Evolutionary conservation across 2,888 invertebrate genomes (phyloP), one percentile per base, ranked within the genome.

Genomic region (Gortyna flavago): DNA sequence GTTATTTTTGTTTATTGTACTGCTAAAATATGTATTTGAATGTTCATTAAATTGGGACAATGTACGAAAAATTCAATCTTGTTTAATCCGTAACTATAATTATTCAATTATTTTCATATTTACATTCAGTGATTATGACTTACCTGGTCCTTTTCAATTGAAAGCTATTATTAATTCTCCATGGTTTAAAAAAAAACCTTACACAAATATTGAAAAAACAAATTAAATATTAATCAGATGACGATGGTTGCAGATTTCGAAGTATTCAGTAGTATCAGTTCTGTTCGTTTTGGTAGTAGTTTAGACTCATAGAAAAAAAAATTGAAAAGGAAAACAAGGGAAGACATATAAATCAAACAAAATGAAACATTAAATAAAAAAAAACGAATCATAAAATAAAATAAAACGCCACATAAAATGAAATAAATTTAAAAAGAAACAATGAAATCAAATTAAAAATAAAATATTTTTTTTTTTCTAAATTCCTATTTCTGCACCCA

Each of bases 161-260:
- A 62, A 83, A 79, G 90, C 90, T 91, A 70, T 66, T 77, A 87
- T 92, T 90, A 90, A 92, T 92, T 93, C 93, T 93, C 92, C 90
- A 91, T 90, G 82, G 72, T 73, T 38, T 65, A 35, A 79, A 35
- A 79, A 83, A 80, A 81, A 75, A 66, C 4, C 35, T 57, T 48
- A 76, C 72, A 74, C 32, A 80, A 72, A 54, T 54, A 61, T 69
- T 51, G 0, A 66, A 64, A 66, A 8, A 85, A 81, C 21, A 70
- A 57, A n/a, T 38, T 25, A 38, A 61, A 41, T 75, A 66, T 48
- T 44, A 29, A 74, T 69, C 16, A 67, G 32, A 32, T 65, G 81
- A 84, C 91, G 87, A 84, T 84, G 87, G 87, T 87, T 90, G 88
- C 91, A 90, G 87, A 83, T 57, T 61, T 70, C 1, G 32, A 54